Evolutionary conservation across 2,797 vertebrate species (phyloP).

Genomic region (Sternotherus odoratus): DNA sequence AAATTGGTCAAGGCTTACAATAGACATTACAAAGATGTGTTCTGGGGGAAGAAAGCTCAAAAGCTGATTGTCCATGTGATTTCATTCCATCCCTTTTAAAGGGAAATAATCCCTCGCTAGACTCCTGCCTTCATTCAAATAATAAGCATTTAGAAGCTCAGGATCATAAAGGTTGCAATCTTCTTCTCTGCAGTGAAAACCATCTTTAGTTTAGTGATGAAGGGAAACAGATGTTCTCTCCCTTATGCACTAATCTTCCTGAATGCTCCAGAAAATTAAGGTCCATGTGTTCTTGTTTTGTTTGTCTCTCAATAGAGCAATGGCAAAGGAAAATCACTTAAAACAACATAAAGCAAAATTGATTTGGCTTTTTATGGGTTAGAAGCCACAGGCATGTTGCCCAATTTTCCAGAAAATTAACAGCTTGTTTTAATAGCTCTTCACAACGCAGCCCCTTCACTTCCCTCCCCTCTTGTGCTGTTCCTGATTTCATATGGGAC

Average conservation of each 20-base stretch:
- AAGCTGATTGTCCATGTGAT: not conserved
- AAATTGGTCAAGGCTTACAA: slow-evolving; percentile 6
- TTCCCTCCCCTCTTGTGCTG: not conserved
- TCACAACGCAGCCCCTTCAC: not conserved
- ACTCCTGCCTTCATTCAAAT: slow-evolving; percentile 1
- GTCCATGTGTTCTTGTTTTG: not conserved
- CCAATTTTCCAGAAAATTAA: not conserved
- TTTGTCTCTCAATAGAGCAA: not conserved
- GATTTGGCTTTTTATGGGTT: not conserved
- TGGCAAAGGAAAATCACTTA: not conserved
- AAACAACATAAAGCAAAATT: not conserved
- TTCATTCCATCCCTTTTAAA: not conserved
- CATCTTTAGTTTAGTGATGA: not conserved
- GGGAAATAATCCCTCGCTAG: slow-evolving; percentile 2
- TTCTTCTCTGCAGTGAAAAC: slow-evolving; percentile 43
- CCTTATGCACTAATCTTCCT: slow-evolving; percentile 42
- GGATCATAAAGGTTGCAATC: slow-evolving; percentile 10
- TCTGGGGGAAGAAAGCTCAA: not conserved
- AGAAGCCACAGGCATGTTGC: not conserved
- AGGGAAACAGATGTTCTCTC: slow-evolving; percentile 40
- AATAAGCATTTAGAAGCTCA: not conserved
- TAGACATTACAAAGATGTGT: not conserved
- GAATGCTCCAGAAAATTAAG: slow-evolving; percentile 48
- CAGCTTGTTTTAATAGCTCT: not conserved
- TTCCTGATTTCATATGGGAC: not conserved